Evolutionary conservation across 1,140 invertebrate species (phyloP).

Genomic region (Camponotus vicinus): DNA sequence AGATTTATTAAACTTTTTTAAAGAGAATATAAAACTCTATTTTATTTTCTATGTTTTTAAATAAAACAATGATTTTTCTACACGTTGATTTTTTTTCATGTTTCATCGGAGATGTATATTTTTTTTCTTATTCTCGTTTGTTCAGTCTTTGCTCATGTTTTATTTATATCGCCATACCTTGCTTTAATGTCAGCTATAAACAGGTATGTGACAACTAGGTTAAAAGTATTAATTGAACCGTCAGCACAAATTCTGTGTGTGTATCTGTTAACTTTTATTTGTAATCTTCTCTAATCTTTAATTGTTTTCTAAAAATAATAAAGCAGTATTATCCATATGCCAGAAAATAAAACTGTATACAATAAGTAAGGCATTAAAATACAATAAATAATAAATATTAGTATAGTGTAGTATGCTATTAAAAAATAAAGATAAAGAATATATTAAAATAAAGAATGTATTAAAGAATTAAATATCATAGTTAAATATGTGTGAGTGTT

Average conservation of each 20-base stretch:
- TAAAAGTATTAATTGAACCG: background rate
- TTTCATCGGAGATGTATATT: background rate
- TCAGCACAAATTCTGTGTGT: background rate
- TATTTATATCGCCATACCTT: slow-evolving; percentile 12
- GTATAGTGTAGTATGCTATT: background rate
- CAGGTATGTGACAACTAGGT: background rate
- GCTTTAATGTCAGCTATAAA: slow-evolving; percentile 9
- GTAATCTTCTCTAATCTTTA: background rate
- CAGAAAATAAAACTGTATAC: background rate
- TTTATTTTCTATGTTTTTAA: background rate
- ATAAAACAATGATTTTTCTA: slow-evolving; percentile 2
- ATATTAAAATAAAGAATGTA: too few relatives aligned
- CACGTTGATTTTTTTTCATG: background rate
- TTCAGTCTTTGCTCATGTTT: background rate
- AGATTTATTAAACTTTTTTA: background rate
- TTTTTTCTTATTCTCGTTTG: background rate
- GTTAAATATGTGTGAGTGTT: background rate
- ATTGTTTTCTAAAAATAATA: background rate
- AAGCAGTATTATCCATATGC: background rate
- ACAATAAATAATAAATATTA: background rate
- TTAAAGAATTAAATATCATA: too few relatives aligned
- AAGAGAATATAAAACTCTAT: background rate
- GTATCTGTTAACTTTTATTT: background rate
- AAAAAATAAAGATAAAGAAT: background rate
- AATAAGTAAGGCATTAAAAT: background rate